Conservation (phyloP, 2,888 invertebrate genomes). For the Steinernema carpocapsae region DNA sequence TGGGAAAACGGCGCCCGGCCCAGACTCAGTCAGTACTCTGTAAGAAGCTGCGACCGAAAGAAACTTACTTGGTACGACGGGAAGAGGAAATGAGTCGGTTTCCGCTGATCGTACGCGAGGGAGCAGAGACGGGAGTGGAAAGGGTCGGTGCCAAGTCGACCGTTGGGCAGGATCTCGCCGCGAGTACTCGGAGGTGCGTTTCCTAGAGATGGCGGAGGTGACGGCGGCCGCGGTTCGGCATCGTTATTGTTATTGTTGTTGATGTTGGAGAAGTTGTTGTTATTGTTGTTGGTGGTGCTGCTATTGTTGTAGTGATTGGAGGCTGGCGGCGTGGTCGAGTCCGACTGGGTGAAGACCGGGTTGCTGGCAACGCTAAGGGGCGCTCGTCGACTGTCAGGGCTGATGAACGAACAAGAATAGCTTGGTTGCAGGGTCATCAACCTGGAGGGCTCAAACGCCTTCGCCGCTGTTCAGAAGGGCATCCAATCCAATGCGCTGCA, state of each 20-base stretch:
- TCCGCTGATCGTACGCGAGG: slow-evolving; percentile 1
- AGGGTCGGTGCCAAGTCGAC: slow-evolving; percentile 24
- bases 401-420: slow-evolving; percentile 33
- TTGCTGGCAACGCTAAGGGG: slow-evolving; percentile 17
- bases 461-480: slow-evolving; percentile 4
- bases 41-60: background rate
- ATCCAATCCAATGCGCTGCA: background rate
- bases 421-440: slow-evolving; percentile 33
- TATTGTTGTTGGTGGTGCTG: slow-evolving; percentile 3
- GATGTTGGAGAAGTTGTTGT: background rate
- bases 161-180: slow-evolving; percentile 19
- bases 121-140: slow-evolving; percentile 11
- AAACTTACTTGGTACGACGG: slow-evolving; percentile 31
- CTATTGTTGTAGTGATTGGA: slow-evolving; percentile 1
- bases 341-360: slow-evolving; percentile 4
- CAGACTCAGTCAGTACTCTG: background rate
- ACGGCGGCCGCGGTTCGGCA: slow-evolving; percentile 12
- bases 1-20: background rate
- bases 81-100: slow-evolving; percentile 30
- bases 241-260: slow-evolving; percentile 30
- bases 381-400: slow-evolving; percentile 13
- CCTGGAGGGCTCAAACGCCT: slow-evolving; percentile 3
- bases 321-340: background rate
- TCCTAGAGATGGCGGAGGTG: slow-evolving; percentile 22
- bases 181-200: slow-evolving; percentile 7